Conservation (phyloP, 2,113 vertebrate genomes). For the Podocnemis expansa region DNA sequence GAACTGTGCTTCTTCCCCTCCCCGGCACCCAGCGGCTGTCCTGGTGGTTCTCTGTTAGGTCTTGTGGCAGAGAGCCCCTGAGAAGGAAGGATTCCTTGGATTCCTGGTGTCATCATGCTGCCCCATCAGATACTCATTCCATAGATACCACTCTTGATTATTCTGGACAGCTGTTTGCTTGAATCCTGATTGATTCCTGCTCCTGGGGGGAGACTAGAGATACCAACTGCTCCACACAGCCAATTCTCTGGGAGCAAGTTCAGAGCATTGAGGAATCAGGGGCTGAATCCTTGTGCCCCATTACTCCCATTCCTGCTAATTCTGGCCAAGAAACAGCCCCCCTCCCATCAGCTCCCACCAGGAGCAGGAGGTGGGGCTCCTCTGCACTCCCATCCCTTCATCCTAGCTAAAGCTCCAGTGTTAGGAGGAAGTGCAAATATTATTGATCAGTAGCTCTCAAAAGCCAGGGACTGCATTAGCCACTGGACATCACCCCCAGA, state of each 20-base stretch:
- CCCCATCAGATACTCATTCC: not conserved
- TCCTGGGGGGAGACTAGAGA: not conserved
- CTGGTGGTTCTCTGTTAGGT: fast-evolving
- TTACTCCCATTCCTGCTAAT: not conserved
- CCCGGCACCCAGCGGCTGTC: not conserved
- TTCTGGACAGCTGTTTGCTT: not conserved
- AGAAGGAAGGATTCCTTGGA: not conserved
- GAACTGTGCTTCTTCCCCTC: not conserved
- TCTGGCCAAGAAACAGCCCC: not conserved
- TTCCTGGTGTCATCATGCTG: not conserved
- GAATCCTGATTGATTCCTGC: not conserved
- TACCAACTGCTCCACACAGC: not conserved
- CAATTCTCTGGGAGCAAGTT: not conserved
- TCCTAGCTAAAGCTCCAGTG: not conserved
- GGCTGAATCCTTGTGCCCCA: not conserved
- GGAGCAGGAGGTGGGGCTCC: not conserved
- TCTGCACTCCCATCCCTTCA: not conserved
- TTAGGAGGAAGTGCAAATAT: not conserved
- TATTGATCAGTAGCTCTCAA: not conserved
- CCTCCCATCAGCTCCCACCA: not conserved
- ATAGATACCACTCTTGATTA: not conserved
- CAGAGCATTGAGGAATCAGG: not conserved
- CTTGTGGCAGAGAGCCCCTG: not conserved
- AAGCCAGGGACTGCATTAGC: not conserved
- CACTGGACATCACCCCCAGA: not conserved